Base-by-base conservation (phyloP, 2,113 vertebrate genomes). In the Aegotheles bennettii region DNA sequence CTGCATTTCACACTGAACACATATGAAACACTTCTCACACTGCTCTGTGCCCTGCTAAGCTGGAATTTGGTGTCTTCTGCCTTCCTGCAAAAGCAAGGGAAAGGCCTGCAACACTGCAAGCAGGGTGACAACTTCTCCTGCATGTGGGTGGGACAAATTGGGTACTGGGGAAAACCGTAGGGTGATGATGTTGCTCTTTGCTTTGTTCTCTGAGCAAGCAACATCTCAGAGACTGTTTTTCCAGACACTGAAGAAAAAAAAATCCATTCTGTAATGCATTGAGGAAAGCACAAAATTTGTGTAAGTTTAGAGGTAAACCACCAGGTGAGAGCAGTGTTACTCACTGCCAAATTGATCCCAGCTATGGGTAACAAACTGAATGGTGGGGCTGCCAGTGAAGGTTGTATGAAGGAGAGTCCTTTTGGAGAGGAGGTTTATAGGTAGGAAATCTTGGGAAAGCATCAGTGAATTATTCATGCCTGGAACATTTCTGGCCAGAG, bases 381-480 rank as follows among this genome's bases (percentile, higher is more conserved):
- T 1, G 2, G 50, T 67, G 14, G 59, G 33, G 48, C 50, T 85
- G 71, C n/a, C 73, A 83, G 54, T 21, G 61, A 68, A 5, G 1
- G 43, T 43, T 67, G 43, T 1, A 4, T 47, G 42, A 92, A 84
- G 51, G 43, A 26, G 70, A 74, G 50, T 59, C 74, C 26, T 61
- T 82, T 61, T 50, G 35, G 50, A 78, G 23, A 82, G 63, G 0
- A 23, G 47, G 36, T 95, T 97, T 94, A 89, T 74, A 64, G n/a
- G 48, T 78, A 85, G 56, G 60, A 95, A 83, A 92, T 42, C 38
- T 60, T 59, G 26, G 21, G 38, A 77, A 91, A 87, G 85, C 4
- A 1, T 31, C 68, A 88, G 48, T 84, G 79, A 81, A 91, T 80
- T 89, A 83, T 36, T 93, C 64, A 93, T 0, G 0, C 79, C 88